Evolutionary conservation across 2,797 vertebrate genomes (phyloP).

Genomic region (Xenops minutus): DNA sequence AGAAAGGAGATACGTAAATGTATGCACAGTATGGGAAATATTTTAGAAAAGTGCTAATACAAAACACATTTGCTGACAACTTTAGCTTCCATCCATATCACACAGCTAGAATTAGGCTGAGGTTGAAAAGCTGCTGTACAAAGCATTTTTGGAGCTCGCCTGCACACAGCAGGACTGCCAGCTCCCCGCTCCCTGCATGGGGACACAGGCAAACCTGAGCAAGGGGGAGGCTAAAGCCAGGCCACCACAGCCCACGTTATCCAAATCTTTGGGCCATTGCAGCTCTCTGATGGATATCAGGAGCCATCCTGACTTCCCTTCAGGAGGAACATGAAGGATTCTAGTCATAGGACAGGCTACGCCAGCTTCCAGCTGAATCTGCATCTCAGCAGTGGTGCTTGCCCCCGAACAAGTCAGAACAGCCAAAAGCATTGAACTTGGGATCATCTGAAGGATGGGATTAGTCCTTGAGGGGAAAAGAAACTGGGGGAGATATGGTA

Average conservation of each 20-base stretch:
- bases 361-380: background rate
- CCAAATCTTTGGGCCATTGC: background rate
- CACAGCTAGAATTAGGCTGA: background rate
- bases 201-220: background rate
- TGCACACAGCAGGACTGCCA: background rate
- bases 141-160: accelerated
- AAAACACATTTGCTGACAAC: background rate
- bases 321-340: background rate
- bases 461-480: background rate
- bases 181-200: background rate
- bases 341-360: background rate
- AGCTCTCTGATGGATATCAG: background rate
- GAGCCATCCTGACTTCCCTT: background rate
- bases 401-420: accelerated
- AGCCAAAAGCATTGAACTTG: background rate
- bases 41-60: background rate
- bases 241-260: background rate
- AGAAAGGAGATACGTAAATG: background rate
- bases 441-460: background rate
- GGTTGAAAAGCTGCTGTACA: background rate
- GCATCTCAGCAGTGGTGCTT: background rate
- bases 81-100: background rate
- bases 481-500: background rate
- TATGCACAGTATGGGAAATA: background rate
- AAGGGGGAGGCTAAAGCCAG: background rate